Evolutionary conservation across 2,797 vertebrate genomes (phyloP).

Genomic region (Sebastes vulpes): DNA sequence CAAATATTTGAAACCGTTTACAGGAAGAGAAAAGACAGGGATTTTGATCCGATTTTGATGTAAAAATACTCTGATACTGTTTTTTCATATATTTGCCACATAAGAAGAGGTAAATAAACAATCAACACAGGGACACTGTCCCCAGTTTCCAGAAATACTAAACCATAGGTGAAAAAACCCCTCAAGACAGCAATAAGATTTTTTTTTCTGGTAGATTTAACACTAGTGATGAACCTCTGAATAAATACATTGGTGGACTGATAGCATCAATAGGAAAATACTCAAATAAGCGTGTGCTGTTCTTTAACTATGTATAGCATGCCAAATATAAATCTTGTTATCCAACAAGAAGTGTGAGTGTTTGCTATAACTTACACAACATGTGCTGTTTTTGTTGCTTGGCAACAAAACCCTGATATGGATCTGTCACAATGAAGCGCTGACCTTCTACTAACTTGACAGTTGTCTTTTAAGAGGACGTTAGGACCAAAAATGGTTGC

Average conservation of each 20-base stretch:
- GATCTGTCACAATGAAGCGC: not conserved
- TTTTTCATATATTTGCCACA: no score
- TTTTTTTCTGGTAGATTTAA: not conserved
- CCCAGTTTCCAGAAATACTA: not conserved
- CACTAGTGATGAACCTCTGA: not conserved
- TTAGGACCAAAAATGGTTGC: not conserved
- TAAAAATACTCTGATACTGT: no score
- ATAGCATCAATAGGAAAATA: not conserved
- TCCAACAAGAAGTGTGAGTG: not conserved
- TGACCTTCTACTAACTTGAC: conserved; percentile 23
- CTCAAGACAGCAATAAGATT: not conserved
- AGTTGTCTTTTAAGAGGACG: conserved; percentile 11
- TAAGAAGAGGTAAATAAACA: no score
- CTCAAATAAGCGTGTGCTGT: not conserved
- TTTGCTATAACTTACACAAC: not conserved
- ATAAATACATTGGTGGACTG: not conserved
- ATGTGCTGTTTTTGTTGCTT: conserved; percentile 37
- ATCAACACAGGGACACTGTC: not conserved
- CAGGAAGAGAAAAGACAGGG: no score
- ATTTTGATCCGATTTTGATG: no score
- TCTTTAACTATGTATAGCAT: not conserved
- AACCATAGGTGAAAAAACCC: not conserved
- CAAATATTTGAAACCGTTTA: no score
- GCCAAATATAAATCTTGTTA: not conserved
- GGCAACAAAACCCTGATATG: conserved; percentile 19